Base-by-base conservation (phyloP, 2,888 invertebrate genomes). In the Galeruca laticollis region DNA sequence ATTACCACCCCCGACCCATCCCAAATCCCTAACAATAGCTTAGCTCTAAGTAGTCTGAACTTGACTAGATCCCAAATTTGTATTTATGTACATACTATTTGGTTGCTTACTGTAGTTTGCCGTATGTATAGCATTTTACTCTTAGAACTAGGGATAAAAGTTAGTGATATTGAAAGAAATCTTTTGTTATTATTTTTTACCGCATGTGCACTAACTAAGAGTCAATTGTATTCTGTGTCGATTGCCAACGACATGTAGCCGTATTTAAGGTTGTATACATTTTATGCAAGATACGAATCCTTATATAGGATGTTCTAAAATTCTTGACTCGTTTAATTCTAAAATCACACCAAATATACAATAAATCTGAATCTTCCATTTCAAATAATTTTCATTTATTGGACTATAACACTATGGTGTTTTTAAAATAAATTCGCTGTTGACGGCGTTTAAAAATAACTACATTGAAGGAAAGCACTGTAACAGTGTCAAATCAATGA, bases 81-180 rank as follows among this genome's bases (percentile, higher is more conserved):
- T 83, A 83, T 84, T 84, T 83, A 83, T 85, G 85, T 85, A 85
- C 76, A 84, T 85, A 84, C 81, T 83, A 82, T 82, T 84, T 83
- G 82, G 80, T 82, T 84, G 81, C 83, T 81, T 83, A 84, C 82
- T 82, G 85, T 85, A 85, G 85, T 82, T 86, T 86, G 86, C 82
- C 85, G 84, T 86, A 86, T 86, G 85, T 84, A 86, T 86, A 86
- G 86, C 86, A 86, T 84, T 81, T 85, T 86, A 77, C 68, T 83
- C 15, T 84, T 85, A 86, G 86, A 84, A 80, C 82, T 85, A 84
- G 84, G 83, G 54, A 79, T 79, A 82, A 83, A 84, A 84, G 83
- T 84, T 84, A 84, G 83, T 85, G 83, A 83, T 82, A 83, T 80
- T 84, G 82, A 82, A 83, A 77, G 82, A 82, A 75, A 68, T 82